phyloP scores from a whole-genome alignment of 2,888 invertebrate genomes.

The Dynastes maya region DNA sequence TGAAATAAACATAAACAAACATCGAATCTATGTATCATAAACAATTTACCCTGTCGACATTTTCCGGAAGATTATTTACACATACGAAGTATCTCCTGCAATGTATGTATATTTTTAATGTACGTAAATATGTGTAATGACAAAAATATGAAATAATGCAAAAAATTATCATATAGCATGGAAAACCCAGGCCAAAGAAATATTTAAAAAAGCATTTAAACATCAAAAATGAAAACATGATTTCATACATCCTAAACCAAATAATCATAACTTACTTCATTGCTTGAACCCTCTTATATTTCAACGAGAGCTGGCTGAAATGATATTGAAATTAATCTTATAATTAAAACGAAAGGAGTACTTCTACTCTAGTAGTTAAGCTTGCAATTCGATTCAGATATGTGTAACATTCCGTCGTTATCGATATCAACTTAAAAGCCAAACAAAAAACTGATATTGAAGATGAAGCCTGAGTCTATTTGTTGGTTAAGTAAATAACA shows the following conservation, averaged over 20 bases:
- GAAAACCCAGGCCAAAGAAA: no score
- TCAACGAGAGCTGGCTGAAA: slow-evolving; percentile 9
- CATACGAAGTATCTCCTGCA: slow-evolving; percentile 3
- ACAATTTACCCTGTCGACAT: slow-evolving; percentile 26
- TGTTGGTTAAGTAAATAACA: no score
- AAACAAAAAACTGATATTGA: no score
- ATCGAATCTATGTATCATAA: not conserved
- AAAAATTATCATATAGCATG: not conserved
- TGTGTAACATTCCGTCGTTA: not conserved
- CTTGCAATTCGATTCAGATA: no score
- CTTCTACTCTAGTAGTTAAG: no score
- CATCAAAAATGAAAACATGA: not conserved
- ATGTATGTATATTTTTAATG: not conserved
- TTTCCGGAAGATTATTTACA: slow-evolving; percentile 7
- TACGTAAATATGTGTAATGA: no score
- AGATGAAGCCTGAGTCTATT: no score
- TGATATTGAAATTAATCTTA: not conserved
- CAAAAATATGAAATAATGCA: not conserved
- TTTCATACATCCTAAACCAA: not conserved
- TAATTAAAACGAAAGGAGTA: no score
- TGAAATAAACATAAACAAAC: not conserved
- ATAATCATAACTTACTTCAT: slow-evolving; percentile 9
- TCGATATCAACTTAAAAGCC: not conserved
- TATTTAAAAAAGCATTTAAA: not conserved
- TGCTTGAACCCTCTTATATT: not conserved